phyloP scores from a whole-genome alignment of 2,113 vertebrate species.

The Sterna hirundo region DNA sequence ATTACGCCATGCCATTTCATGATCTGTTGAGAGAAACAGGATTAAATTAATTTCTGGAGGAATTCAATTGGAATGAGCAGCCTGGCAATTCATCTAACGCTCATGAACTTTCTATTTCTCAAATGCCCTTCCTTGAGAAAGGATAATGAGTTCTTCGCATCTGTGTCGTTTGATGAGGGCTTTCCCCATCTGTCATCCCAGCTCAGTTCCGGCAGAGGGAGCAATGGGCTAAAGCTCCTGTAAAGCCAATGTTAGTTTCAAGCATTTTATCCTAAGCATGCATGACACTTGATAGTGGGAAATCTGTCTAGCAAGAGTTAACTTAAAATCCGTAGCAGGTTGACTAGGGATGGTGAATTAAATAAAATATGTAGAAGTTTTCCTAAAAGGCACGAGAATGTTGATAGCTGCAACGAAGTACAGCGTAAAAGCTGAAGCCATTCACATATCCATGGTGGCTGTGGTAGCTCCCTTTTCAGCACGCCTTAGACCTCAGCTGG shows the following conservation, averaged over 20 bases:
- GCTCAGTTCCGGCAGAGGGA: slow-evolving; percentile 66
- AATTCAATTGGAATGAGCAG: slow-evolving; percentile 39
- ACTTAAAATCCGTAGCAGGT: not conserved
- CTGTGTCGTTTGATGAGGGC: not conserved
- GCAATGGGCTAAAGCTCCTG: slow-evolving; percentile 46
- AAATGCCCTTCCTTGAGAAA: not conserved
- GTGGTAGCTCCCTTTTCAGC: not conserved
- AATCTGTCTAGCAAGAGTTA: not conserved
- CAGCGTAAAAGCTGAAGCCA: not conserved
- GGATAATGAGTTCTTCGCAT: not conserved
- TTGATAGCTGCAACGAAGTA: not conserved
- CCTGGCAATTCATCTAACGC: not conserved
- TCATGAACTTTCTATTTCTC: slow-evolving; percentile 16
- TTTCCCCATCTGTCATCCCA: slow-evolving; percentile 5
- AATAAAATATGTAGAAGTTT: not conserved
- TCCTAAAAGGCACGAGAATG: not conserved
- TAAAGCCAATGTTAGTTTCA: not conserved
- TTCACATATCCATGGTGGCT: not conserved
- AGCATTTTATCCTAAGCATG: not conserved
- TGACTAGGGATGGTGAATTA: not conserved
- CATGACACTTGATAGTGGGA: not conserved
- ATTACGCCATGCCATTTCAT: slow-evolving; percentile 4
- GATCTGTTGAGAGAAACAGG: slow-evolving; percentile 35
- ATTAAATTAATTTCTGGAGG: slow-evolving; percentile 49
- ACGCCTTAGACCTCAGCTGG: not conserved